Conservation (phyloP, 2,797 vertebrate species). For the Melanotaenia trifasciata region DNA sequence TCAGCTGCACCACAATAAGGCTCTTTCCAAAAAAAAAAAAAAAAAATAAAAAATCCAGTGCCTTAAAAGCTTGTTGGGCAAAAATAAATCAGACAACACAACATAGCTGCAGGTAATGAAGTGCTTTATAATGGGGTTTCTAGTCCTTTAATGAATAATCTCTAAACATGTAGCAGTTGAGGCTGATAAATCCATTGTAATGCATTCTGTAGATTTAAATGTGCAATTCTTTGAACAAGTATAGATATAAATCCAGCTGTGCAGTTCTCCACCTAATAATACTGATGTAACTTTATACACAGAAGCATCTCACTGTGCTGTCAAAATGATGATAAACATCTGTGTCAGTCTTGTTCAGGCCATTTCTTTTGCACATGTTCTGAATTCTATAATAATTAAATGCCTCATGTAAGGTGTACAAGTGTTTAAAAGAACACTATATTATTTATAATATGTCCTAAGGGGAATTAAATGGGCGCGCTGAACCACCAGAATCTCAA, state of each 20-base stretch:
- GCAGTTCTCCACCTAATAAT: background rate
- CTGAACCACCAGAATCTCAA: background rate
- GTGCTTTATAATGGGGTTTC: slow-evolving; percentile 1
- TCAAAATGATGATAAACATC: background rate
- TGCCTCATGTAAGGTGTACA: background rate
- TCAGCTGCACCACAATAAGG: slow-evolving; percentile 1
- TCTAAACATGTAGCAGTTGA: background rate
- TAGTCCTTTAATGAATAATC: slow-evolving; percentile 18
- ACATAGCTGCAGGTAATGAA: background rate
- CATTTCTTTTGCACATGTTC: background rate
- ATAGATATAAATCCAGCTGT: background rate
- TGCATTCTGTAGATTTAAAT: slow-evolving; percentile 4
- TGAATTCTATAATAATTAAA: background rate
- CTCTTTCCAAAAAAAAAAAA: slow-evolving; percentile 5
- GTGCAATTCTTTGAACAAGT: background rate
- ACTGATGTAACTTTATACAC: background rate
- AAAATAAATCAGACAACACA: slow-evolving; percentile 37
- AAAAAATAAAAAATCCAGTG: background rate
- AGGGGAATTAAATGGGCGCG: background rate
- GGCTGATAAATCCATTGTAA: background rate
- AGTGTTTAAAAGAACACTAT: background rate
- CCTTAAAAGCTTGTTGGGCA: slow-evolving; percentile 29
- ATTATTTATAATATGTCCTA: background rate
- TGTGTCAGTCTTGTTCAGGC: background rate
- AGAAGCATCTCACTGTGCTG: background rate